Percentiles rank a stretch among this genome's conserved stretches.
Evolutionary conservation across 2,113 vertebrate genomes (phyloP).

Genomic region (Pachypanchax playfairii): DNA sequence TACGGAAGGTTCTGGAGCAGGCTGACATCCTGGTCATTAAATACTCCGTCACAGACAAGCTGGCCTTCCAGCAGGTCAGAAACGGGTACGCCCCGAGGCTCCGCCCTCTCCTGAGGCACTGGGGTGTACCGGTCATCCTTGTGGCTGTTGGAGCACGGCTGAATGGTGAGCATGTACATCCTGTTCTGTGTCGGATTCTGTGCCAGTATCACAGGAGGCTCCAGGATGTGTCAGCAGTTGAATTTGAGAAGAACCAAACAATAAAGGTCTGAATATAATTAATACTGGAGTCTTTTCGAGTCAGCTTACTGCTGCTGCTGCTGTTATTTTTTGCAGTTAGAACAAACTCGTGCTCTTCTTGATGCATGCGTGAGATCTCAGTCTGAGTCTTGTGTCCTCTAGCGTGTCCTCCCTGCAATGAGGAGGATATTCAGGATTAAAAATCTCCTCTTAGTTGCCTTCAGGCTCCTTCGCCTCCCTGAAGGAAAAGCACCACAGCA

Average conservation of each 20-base stretch:
- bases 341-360: conserved; percentile 3
- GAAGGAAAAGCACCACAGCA: conserved; percentile 29
- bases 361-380: conserved; percentile 18
- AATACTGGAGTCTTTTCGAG: conserved; percentile 9
- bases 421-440: conserved; percentile 46
- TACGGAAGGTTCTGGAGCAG: conserved; percentile 87
- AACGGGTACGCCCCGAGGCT: conserved; percentile 90
- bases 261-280: neutral
- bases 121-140: conserved; percentile 90
- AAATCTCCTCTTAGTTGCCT: conserved; percentile 45
- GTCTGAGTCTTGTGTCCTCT: conserved; percentile 43
- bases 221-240: neutral
- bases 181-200: conserved; percentile 8
- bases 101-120: conserved; percentile 87
- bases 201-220: neutral
- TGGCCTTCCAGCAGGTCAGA: conserved; percentile 91
- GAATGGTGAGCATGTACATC: conserved; percentile 87
- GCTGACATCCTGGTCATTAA: conserved; percentile 97
- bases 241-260: neutral
- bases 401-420: conserved; percentile 31
- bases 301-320: conserved; percentile 6
- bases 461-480: conserved; percentile 26
- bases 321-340: conserved; percentile 8
- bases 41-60: conserved; percentile 93
- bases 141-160: conserved; percentile 90